Base-by-base conservation (phyloP, 2,797 vertebrate species). In the Typhlichthys eigenmanni region DNA sequence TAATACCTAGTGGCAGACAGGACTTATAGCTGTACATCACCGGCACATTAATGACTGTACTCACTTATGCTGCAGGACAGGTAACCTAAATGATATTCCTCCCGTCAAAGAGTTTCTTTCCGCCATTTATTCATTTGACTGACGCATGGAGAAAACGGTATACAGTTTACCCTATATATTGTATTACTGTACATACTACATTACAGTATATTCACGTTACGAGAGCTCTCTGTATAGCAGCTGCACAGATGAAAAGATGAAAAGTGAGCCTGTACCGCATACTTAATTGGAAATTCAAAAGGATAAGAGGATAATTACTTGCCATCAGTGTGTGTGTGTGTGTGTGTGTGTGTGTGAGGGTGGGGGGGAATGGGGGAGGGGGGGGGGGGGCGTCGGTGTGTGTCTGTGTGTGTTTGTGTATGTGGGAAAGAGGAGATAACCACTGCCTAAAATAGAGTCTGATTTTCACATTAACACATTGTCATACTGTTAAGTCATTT, bases 401-500 rank as follows among this genome's bases (percentile, higher is more conserved):
- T 24, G 19, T 24, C 2, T 47, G 51, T 48, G 43, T 13, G 51
- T 68, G 47, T 52, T 9, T 19, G 8, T 52, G 50, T 52, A 10
- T 52, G 50, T 52, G 50, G 52, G 66, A 49, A 76, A 73, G 66
- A 16, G 3, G 70, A 64, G 74, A 80, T 60, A 58, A 79, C 65
- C 57, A 82, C 78, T 76, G 68, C 80, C 66, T 62, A 79, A 87
- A 84, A 89, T 84, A 89, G 85, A 80, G 76, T 66, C 66, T 75
- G 47, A 76, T 85, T 80, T 82, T 84, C 64, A 75, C 82, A 88
- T 86, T 60, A 81, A 75, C 69, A 86, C 74, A 83, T 84, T 82
- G 85, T 74, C 82, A 74, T 55, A 74, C 76, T 66, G 83, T 88
- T 88, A 89, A 89, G 74, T 82, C 73, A 76, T 89, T 87, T 74